Conservation (phyloP, 1,140 invertebrate genomes). For the Frieseomelitta varia region DNA sequence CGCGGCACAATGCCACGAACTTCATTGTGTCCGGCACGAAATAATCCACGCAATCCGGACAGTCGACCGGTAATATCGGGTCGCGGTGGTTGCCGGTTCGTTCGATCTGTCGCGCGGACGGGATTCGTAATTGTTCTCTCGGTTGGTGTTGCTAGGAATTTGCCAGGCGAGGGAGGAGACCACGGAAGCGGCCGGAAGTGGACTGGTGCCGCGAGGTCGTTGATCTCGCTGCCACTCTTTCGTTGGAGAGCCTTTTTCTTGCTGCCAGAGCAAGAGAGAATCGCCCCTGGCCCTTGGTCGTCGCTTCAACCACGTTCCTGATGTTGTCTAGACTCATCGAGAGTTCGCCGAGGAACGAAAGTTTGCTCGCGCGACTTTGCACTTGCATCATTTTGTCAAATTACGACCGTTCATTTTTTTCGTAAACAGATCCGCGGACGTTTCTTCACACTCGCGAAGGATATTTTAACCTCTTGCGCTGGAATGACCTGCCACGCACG, state of each 20-base stretch:
- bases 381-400: too few species aligned
- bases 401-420: too few species aligned
- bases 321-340: constrained; percentile 29
- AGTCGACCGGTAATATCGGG: not conserved
- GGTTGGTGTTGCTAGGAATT: not conserved
- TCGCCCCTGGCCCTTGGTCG: constrained; percentile 1
- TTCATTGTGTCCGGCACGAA: not conserved
- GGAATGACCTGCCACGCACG: too few species aligned
- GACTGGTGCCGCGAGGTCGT: not conserved
- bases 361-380: not conserved
- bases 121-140: not conserved
- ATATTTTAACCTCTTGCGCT: too few species aligned
- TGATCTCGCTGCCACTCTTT: constrained; percentile 5
- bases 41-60: not conserved
- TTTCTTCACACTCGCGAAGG: too few species aligned
- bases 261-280: not conserved
- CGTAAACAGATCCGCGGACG: too few species aligned
- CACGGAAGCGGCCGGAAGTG: not conserved
- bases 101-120: not conserved
- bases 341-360: not conserved
- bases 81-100: not conserved
- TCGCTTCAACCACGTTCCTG: not conserved
- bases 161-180: not conserved
- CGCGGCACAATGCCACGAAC: constrained; percentile 5
- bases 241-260: not conserved